Percentiles rank a stretch among this genome's conserved stretches.
These are phyloP conservation scores for Cynodonichthys magdalenae DNA, from an alignment of 2,797 vertebrate genomes.

Conservation along the genomic window DNA sequence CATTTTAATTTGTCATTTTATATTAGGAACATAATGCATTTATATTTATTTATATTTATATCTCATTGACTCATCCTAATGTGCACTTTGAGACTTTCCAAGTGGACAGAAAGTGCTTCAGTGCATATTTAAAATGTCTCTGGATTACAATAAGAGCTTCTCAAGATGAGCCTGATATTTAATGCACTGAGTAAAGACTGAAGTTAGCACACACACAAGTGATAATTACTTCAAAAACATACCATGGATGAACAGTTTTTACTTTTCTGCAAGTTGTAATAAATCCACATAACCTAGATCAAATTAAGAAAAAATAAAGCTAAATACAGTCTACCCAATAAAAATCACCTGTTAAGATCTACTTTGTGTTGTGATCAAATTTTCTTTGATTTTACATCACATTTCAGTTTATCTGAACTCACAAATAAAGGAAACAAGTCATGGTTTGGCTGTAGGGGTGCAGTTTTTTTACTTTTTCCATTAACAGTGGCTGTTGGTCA, in stretches of 20 bases:
- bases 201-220: conserved; percentile 6
- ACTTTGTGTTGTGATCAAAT: conserved; percentile 9
- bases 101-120: conserved; percentile 44
- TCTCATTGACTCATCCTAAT: conserved; percentile 27
- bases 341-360: conserved; percentile 19
- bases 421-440: conserved; percentile 1
- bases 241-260: conserved; percentile 24
- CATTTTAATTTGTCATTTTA: conserved; percentile 30
- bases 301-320: not conserved
- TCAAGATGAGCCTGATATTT: conserved; percentile 20
- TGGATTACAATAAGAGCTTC: conserved; percentile 16
- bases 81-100: conserved; percentile 50
- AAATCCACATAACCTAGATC: conserved; percentile 16
- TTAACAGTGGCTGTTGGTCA: not conserved
- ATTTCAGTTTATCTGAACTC: conserved; percentile 15
- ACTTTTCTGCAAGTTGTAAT: conserved; percentile 34
- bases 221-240: conserved; percentile 32
- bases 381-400: conserved; percentile 1
- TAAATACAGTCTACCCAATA: conserved; percentile 1
- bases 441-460: conserved; percentile 2
- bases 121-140: conserved; percentile 37
- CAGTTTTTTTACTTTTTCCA: not conserved
- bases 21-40: conserved; percentile 11
- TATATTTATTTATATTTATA: not conserved
- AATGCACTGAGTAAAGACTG: conserved; percentile 13